Percentiles rank a stretch among this genome's conserved stretches.
These are phyloP conservation scores for Porites lutea DNA, from an alignment of 64 coral and sea anemone genomes.

Conservation along the genomic window DNA sequence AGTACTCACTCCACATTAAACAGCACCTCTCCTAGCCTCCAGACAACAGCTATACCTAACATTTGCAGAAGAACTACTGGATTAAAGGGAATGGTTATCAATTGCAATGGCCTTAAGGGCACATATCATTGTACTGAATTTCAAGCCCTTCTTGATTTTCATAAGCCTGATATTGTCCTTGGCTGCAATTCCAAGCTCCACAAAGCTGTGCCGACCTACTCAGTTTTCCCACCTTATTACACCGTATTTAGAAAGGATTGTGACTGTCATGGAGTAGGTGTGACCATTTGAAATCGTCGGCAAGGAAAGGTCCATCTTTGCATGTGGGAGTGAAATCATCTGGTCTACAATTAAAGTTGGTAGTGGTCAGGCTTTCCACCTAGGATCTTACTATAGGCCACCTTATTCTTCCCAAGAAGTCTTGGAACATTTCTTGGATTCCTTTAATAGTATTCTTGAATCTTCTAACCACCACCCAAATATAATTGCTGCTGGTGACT, in stretches of 20 bases:
- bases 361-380: background rate
- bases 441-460: background rate
- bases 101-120: conserved; percentile 17
- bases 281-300: background rate
- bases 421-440: background rate
- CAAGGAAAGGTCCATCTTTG: too few relatives aligned
- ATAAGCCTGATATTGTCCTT: background rate
- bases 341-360: background rate
- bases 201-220: background rate
- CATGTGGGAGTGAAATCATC: too few relatives aligned
- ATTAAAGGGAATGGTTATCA: conserved; percentile 9
- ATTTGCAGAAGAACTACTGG: too few relatives aligned
- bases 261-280: conserved; percentile 11
- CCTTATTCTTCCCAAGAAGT: background rate
- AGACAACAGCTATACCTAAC: background rate
- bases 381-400: background rate
- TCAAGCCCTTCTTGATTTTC: background rate
- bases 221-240: background rate
- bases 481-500: conserved; percentile 52
- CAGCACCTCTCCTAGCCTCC: background rate
- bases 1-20: background rate
- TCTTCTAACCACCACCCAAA: conserved; percentile 23
- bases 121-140: background rate
- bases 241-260: conserved; percentile 9
- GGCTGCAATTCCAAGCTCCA: conserved; percentile 1